Evolutionary conservation across 2,888 invertebrate genomes (phyloP).

Genomic region (Tetranychus piercei): DNA sequence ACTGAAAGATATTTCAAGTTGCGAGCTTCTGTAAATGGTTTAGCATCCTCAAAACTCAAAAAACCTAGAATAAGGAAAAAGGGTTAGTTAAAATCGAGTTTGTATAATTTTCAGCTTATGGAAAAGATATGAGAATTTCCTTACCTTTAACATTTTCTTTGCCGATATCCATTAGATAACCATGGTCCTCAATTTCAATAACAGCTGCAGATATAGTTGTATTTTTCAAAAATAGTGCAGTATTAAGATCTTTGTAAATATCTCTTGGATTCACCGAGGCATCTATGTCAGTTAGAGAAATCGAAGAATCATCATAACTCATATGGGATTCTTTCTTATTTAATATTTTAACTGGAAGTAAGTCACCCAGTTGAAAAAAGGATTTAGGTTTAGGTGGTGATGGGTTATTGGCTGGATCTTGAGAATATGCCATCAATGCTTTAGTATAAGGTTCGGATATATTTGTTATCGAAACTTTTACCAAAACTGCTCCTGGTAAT

Average conservation of each 20-base stretch:
- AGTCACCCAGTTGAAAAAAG: constrained; percentile 19
- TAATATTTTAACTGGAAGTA: constrained; percentile 19
- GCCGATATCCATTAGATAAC: constrained; percentile 61
- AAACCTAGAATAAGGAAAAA: neutral
- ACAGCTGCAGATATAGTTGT: constrained; percentile 37
- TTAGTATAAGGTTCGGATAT: constrained; percentile 17
- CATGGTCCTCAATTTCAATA: constrained; percentile 60
- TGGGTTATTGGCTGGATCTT: neutral
- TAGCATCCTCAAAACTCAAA: neutral
- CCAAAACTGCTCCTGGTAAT: constrained; percentile 17
- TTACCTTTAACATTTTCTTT: constrained; percentile 42
- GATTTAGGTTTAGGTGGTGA: constrained; percentile 14
- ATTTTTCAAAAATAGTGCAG: neutral
- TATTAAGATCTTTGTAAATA: constrained; percentile 17
- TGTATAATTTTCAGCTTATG: too few relatives aligned
- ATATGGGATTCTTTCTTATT: neutral
- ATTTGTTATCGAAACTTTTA: constrained; percentile 19
- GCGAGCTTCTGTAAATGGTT: neutral
- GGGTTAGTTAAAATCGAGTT: neutral
- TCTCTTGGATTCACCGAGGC: constrained; percentile 30
- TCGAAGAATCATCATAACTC: constrained; percentile 30
- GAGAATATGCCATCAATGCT: constrained; percentile 15
- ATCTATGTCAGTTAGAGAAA: constrained; percentile 29
- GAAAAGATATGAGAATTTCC: neutral
- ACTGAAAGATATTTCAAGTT: neutral